A percentile compares a stretch with the other conserved stretches of the same genome.
Evolutionary conservation across 2,113 vertebrate genomes (phyloP).

Genomic region (Propithecus coquereli): DNA sequence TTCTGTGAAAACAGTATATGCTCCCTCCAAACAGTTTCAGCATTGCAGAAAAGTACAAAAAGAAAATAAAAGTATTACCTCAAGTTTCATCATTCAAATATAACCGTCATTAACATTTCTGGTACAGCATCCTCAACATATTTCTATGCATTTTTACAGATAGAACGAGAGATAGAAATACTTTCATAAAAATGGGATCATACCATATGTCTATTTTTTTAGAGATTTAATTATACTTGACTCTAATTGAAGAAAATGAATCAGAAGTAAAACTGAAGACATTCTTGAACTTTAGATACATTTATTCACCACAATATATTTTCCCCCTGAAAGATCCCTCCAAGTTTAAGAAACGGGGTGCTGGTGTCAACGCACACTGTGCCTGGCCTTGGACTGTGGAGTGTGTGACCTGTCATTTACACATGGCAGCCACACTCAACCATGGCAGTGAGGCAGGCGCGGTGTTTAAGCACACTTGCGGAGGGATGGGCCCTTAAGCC

Average conservation of each 20-base stretch:
- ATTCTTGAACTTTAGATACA: conserved; percentile 31
- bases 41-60: conserved; percentile 25
- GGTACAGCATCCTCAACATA: conserved; percentile 53
- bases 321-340: background rate
- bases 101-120: conserved; percentile 60
- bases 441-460: background rate
- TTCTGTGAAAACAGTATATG: background rate
- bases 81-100: conserved; percentile 53
- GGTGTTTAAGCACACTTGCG: background rate
- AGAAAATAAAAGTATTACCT: conserved; percentile 46
- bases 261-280: conserved; percentile 47
- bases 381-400: background rate
- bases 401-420: fast-evolving
- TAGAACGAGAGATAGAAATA: conserved; percentile 55
- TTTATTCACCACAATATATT: conserved; percentile 18
- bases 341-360: background rate
- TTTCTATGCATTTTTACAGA: conserved; percentile 56
- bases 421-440: background rate
- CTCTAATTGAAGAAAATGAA: conserved; percentile 68
- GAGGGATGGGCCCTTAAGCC: background rate
- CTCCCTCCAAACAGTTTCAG: conserved; percentile 14
- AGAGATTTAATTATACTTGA: conserved; percentile 70
- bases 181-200: conserved; percentile 65
- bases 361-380: too few species aligned
- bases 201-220: conserved; percentile 71